Percentiles rank a stretch among this genome's conserved stretches.
These are phyloP conservation scores for Drosophila dives DNA, from an alignment of 2,888 invertebrate genomes.

Conservation along the genomic window DNA sequence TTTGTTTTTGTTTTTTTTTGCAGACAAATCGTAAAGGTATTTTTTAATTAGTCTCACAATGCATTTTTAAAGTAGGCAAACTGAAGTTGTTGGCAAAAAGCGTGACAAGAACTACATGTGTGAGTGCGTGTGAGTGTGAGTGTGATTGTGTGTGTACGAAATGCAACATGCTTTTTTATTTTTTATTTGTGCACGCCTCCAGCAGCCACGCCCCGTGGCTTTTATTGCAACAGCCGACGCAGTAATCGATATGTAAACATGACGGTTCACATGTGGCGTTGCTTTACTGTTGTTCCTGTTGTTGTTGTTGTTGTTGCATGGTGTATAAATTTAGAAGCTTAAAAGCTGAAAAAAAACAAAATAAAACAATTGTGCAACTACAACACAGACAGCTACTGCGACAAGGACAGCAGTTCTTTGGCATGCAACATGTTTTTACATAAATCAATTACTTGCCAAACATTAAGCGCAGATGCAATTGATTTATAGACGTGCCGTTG, in stretches of 20 bases:
- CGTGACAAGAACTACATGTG: conserved; percentile 11
- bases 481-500: conserved; percentile 51
- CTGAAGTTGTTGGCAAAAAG: conserved; percentile 3
- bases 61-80: conserved; percentile 46
- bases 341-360: conserved; percentile 44
- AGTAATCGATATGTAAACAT: conserved; percentile 79
- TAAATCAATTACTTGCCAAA: conserved; percentile 80
- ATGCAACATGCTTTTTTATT: conserved; percentile 70
- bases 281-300: conserved; percentile 6
- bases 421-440: conserved; percentile 78
- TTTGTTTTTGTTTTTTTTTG: conserved; percentile 36
- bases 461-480: conserved; percentile 53
- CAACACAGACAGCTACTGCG: conserved; percentile 23
- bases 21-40: conserved; percentile 61
- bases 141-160: conserved; percentile 33
- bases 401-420: conserved; percentile 55
- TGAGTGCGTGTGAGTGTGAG: conserved; percentile 16
- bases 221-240: conserved; percentile 59
- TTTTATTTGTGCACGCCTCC: conserved; percentile 33
- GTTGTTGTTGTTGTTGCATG: conserved; percentile 14
- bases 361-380: conserved; percentile 8
- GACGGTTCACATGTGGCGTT: conserved; percentile 47
- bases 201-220: conserved; percentile 40
- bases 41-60: conserved; percentile 71
- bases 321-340: conserved; percentile 74